These are phyloP conservation scores for Eptatretus burgeri DNA, from an alignment of 2,113 vertebrate genomes.

Conservation along the genomic window DNA sequence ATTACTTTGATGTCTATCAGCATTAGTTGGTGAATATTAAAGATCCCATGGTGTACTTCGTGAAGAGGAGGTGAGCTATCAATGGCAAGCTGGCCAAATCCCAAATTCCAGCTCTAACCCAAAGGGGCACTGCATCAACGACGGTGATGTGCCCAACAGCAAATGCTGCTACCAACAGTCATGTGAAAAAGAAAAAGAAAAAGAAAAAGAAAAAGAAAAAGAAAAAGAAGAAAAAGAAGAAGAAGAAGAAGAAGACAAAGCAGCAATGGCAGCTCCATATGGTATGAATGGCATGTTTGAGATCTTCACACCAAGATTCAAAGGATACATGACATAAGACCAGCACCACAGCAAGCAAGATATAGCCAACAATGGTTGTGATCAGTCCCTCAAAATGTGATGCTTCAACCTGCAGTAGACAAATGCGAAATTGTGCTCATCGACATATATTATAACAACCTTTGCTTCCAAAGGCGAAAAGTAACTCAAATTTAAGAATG, in stretches of 20 bases:
- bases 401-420: constrained; percentile 36
- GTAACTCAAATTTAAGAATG: background rate
- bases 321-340: constrained; percentile 90
- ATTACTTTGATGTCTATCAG: no score
- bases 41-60: no score
- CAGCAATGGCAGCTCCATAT: no score
- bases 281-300: no score
- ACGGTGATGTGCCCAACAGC: no score
- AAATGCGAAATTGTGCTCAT: background rate
- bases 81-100: no score
- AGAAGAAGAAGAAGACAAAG: no score
- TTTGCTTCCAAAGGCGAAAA: constrained; percentile 6
- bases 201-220: background rate
- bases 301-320: background rate
- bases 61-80: no score
- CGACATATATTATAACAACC: background rate
- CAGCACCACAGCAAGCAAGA: constrained; percentile 54
- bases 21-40: no score
- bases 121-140: no score
- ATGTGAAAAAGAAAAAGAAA: background rate
- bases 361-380: constrained; percentile 72
- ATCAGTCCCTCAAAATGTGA: constrained; percentile 83
- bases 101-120: no score
- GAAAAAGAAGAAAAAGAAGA: background rate
- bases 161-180: no score